Base-by-base conservation (phyloP, 2,888 invertebrate species). In the Vesta saturnalis region DNA sequence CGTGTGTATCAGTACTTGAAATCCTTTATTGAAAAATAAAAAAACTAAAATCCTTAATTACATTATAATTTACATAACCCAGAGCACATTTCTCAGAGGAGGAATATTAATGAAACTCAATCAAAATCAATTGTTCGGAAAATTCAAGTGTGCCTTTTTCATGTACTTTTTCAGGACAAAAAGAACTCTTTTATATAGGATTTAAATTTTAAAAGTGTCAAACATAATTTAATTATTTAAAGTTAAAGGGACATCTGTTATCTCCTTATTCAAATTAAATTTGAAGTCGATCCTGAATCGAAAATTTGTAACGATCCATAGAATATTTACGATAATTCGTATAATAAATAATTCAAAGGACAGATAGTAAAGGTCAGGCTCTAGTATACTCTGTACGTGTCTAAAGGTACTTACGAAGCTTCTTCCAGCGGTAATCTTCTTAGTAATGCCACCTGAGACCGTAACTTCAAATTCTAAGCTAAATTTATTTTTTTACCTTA, bases 291-390 rank as follows among this genome's bases (percentile, higher is more conserved):
- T 39, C 39, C 39, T n/a, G 39, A 39, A 6, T 39, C 2, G 8
- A 39, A n/a, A 39, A 39, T 39, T 10, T 39, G 39, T 39, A 39
- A 39, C 39, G 39, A 39, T 39, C 39, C 39, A 3, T 39, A n/a
- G 39, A 39, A 39, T 39, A 39, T 39, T 39, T 39, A 39, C 8
- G 39, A 39, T 39, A 39, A 39, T 39, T 39, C 39, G 12, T 2
- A 39, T 39, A 39, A 39, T 39, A 39, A 39, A 39, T 39, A 39
- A 39, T 39, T 39, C 39, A 39, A 39, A n/a, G 39, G 39, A 39
- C 39, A 39, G 8, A 39, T 23, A 23, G 12, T 39, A 39, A 39
- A 39, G 39, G 39, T 39, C 39, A 39, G 39, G 39, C 39, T 39
- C n/a, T 39, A 39, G 39, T 39, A 39, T 39, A 39, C 39, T 39